Conservation (phyloP, 2,888 invertebrate genomes). For the Ligdia adustata region DNA sequence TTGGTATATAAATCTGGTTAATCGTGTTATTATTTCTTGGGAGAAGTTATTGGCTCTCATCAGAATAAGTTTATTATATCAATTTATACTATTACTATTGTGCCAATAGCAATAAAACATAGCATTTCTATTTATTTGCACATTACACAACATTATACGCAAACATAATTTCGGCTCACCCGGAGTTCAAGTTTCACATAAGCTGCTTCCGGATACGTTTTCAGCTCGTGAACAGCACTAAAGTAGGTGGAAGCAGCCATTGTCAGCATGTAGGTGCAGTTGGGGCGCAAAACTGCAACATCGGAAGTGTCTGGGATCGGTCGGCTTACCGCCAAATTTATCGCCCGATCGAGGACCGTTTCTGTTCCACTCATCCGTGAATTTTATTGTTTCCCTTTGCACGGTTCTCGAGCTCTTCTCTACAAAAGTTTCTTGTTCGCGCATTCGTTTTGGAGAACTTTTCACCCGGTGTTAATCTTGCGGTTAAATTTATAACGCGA, state of each 20-base stretch:
- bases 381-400: slow-evolving; percentile 74
- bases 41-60: too few species aligned
- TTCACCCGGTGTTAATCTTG: slow-evolving; percentile 57
- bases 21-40: too few species aligned
- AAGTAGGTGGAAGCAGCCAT: background rate
- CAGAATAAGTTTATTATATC: too few species aligned
- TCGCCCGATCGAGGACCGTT: slow-evolving; percentile 49
- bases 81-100: too few species aligned
- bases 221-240: background rate
- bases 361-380: slow-evolving; percentile 64
- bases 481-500: slow-evolving; percentile 35
- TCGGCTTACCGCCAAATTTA: slow-evolving; percentile 62
- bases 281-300: slow-evolving; percentile 51
- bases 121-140: too few species aligned
- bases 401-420: slow-evolving; percentile 43
- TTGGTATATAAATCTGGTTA: too few species aligned
- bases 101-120: too few species aligned
- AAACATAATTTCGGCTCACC: too few species aligned
- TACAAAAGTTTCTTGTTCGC: slow-evolving; percentile 64
- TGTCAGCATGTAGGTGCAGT: slow-evolving; percentile 29
- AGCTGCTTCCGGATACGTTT: too few species aligned
- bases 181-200: too few species aligned
- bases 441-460: slow-evolving; percentile 50
- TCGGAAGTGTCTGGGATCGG: slow-evolving; percentile 56
- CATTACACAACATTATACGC: too few species aligned